Conservation (phyloP, 2,888 invertebrate genomes). For the Cactoblastis cactorum region DNA sequence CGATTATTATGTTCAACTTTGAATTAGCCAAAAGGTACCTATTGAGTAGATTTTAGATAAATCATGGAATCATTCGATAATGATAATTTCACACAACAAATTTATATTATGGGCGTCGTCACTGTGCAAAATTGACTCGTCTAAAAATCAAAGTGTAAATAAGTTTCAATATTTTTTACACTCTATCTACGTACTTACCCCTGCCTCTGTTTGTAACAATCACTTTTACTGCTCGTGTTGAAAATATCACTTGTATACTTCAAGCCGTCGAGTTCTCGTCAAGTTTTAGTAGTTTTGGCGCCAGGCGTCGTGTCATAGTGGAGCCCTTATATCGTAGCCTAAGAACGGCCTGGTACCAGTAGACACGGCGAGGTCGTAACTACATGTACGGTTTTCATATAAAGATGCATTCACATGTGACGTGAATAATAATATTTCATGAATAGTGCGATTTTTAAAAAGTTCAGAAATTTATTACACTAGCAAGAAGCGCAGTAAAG, state of each 20-base stretch:
- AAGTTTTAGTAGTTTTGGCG: constrained; percentile 70
- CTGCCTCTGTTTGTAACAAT: not conserved
- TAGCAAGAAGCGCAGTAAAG: no score
- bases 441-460: no score
- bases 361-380: constrained; percentile 67
- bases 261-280: constrained; percentile 45
- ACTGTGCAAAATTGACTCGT: no score
- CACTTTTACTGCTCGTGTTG: constrained; percentile 7
- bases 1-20: no score
- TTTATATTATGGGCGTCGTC: no score
- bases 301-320: constrained; percentile 68
- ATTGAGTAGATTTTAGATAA: no score
- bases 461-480: no score
- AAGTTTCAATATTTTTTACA: not conserved
- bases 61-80: no score
- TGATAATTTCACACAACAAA: no score
- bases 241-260: constrained; percentile 14
- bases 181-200: constrained; percentile 3
- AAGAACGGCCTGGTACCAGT: constrained; percentile 68
- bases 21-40: no score
- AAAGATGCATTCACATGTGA: constrained; percentile 49
- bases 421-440: no score
- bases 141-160: not conserved
- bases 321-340: constrained; percentile 58
- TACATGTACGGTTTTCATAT: constrained; percentile 58